Evolutionary conservation across 2,888 invertebrate species (phyloP), one percentile per base, ranked within the genome.

Genomic region (Dasysyrphus tricinctus): DNA sequence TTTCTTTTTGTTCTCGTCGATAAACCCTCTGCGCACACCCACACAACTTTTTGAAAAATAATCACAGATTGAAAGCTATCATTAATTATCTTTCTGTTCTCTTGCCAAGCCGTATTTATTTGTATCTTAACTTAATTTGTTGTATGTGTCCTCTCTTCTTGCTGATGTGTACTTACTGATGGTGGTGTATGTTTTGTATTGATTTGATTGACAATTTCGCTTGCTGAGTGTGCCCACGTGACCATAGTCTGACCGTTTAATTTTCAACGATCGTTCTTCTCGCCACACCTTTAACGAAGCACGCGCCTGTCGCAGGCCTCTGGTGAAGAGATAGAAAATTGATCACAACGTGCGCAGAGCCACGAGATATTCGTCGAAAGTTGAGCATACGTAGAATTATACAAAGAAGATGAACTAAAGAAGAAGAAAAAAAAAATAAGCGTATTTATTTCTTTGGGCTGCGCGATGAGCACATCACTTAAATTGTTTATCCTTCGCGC

Each of bases 141-240:
- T 24, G 39, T 63, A 29, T 57, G 49, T 29, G 37, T 54, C 37
- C 44, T 42, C 57, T 39, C 7, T 49, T 16, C 24, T 29, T 47
- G 34, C 24, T 57, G 44, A 32, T 54, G 44, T 65, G 34, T 63
- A 63, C 44, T 54, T 47, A 47, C 34, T 56, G 61, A 56, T 32
- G 12, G 32, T 8, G 63, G 19, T 49, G 39, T 72, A 19, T 79
- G 57, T 75, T 49, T 80, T 80, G 74, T 86, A 86, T 86, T 79
- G 86, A 86, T 86, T 86, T 86, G 86, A 86, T 86, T 86, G 86
- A 86, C 86, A 86, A 86, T 86, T 82, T 82, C 49, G 86, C 86
- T 80, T 61, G 49, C 69, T 86, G 86, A 82, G 86, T 86, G 82
- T 86, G 86, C 86, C 86, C 86, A 86, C 86, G 86, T 86, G 86